Base-by-base conservation (phyloP, 2,113 vertebrate species). In the Pavo muticus region DNA sequence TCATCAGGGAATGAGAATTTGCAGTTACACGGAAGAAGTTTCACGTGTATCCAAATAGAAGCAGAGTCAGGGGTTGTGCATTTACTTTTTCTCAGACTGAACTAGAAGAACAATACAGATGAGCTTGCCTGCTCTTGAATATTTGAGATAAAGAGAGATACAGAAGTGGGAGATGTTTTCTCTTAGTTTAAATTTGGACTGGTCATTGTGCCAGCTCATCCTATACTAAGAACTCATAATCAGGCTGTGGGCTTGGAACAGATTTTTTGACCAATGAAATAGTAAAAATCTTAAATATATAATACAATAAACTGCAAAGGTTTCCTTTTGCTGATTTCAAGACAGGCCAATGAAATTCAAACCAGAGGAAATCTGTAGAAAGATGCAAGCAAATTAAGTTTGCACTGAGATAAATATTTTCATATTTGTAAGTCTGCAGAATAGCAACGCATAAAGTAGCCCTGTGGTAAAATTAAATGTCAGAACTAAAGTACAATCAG, bases 1-100 rank as follows among this genome's bases (percentile, higher is more conserved):
- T 91, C 56, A n/a, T 68, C 65, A 69, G 32, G 42, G 57, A 90
- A 91, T 57, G 35, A 88, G 56, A 74, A 87, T 65, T 47, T 88
- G 76, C 88, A 68, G 25, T 37, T 69, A 86, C 64, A 90, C 1
- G 3, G 75, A 70, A 42, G 24, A 90, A 77, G 25, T 72, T 88
- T 87, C 44, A 80, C 23, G 30, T 77, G 9, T 39, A 77, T 65
- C 42, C 54, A 56, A 85, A 54, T 5, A 82, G 37, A 90, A 77
- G 9, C 7, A 81, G 23, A 11, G 25, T 59, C 30, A 23, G 67
- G 73, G 35, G 29, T 3, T 56, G 45, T 85, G 27, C 76, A 70
- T 0, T 61, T 75, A 45, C 10, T 78, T 84, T 74, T 84, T 44
- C 76, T 87, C 70, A 82, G 10, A 50, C 7, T 54, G 37, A 91